Evolutionary conservation across 2,113 vertebrate genomes (phyloP).

Genomic region (Tragelaphus buxtoni): DNA sequence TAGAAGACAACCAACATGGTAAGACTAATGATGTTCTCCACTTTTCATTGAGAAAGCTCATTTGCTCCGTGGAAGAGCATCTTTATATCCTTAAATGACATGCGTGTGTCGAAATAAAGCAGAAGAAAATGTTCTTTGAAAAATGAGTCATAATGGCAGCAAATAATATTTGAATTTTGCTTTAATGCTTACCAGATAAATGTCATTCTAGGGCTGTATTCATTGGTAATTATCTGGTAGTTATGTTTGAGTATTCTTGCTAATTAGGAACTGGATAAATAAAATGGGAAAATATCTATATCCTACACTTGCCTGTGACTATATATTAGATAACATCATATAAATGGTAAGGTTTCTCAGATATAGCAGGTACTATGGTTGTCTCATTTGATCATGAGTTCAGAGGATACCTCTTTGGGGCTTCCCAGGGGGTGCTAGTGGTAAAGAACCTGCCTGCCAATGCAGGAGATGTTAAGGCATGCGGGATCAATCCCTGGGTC

Average conservation of each 20-base stretch:
- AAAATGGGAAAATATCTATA: not conserved
- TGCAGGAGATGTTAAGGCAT: not conserved
- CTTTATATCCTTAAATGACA: not conserved
- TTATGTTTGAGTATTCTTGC: not conserved
- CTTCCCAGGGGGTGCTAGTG: not conserved
- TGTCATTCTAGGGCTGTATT: not conserved
- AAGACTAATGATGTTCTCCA: not conserved
- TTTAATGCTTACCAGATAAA: not conserved
- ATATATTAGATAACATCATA: not conserved
- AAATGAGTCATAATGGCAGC: not conserved
- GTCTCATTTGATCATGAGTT: not conserved
- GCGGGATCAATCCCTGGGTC: not conserved
- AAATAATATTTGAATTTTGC: not conserved
- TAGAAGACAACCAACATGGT: not conserved
- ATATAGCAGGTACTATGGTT: not conserved
- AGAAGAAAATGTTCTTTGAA: not conserved
- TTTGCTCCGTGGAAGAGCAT: not conserved
- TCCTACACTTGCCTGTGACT: not conserved
- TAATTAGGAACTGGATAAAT: not conserved
- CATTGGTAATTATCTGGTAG: not conserved
- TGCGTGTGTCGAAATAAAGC: not conserved
- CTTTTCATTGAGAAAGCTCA: not conserved
- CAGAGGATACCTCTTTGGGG: not conserved
- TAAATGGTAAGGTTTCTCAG: not conserved
- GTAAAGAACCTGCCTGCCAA: not conserved